Percentiles rank a stretch among this genome's conserved stretches.
phyloP scores from a whole-genome alignment of 1,140 invertebrate species.

The Anoplophora glabripennis region DNA sequence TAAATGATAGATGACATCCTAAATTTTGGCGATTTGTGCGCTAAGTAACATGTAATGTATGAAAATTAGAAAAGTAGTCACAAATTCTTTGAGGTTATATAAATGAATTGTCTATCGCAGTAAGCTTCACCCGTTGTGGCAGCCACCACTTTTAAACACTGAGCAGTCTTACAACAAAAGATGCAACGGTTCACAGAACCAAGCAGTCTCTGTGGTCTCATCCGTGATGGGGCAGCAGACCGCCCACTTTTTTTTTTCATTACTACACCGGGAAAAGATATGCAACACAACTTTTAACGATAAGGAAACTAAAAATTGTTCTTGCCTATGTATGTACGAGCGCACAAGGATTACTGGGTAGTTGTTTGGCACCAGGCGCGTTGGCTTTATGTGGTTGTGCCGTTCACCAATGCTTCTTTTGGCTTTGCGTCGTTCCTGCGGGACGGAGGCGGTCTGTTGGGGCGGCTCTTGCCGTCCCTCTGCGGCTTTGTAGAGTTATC shows the following conservation, averaged over 20 bases:
- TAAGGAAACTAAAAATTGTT: constrained; percentile 25
- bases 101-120: constrained; percentile 26
- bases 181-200: constrained; percentile 45
- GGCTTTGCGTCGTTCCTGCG: constrained; percentile 49
- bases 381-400: constrained; percentile 49
- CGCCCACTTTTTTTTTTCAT: constrained; percentile 33
- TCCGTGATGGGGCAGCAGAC: constrained; percentile 38
- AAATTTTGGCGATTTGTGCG: constrained; percentile 22
- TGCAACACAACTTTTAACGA: constrained; percentile 35
- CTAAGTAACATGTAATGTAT: constrained; percentile 31
- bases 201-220: constrained; percentile 39
- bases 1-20: not conserved
- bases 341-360: constrained; percentile 16
- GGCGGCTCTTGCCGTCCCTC: constrained; percentile 51
- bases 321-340: constrained; percentile 18
- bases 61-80: constrained; percentile 40
- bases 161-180: constrained; percentile 31
- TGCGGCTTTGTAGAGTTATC: constrained; percentile 43
- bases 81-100: constrained; percentile 28
- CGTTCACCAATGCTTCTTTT: constrained; percentile 61
- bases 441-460: constrained; percentile 51
- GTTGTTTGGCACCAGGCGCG: constrained; percentile 15
- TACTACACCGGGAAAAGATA: constrained; percentile 35
- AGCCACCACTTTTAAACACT: constrained; percentile 27
- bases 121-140: constrained; percentile 24